Evolutionary conservation across 1,140 invertebrate genomes (phyloP).

Genomic region (Hetaerina americana): DNA sequence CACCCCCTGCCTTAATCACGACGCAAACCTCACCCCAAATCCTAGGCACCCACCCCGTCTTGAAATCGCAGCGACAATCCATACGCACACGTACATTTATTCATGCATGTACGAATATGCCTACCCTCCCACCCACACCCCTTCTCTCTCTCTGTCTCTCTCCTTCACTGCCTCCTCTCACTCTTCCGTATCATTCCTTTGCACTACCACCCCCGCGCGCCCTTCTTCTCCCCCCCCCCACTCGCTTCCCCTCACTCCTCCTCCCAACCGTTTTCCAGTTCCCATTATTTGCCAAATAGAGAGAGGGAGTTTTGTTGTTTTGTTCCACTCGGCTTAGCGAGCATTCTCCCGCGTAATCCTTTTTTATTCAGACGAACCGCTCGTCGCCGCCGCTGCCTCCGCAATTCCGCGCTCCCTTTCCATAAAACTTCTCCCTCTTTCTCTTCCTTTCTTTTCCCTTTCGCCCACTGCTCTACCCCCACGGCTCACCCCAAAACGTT

Average conservation of each 20-base stretch:
- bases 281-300: neutral
- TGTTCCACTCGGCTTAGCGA: neutral
- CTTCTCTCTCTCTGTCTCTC: no score
- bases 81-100: no score
- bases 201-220: no score
- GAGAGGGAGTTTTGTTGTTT: neutral
- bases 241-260: neutral
- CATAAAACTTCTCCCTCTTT: neutral
- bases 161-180: no score
- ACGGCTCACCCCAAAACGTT: neutral
- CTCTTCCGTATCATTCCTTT: no score
- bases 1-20: no score
- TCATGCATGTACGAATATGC: no score
- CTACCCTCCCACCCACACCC: no score
- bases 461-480: neutral
- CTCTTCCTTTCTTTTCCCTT: neutral
- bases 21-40: no score
- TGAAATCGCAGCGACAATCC: no score
- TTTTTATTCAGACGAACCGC: neutral
- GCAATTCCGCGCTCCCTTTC: neutral
- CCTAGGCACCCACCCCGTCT: no score
- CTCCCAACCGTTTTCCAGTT: neutral
- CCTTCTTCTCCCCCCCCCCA: no score
- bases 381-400: neutral
- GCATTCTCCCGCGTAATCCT: neutral